A percentile compares a stretch with the other conserved stretches of the same genome.
Evolutionary conservation across 2,888 invertebrate genomes (phyloP).

Genomic region (Homarus gammarus): DNA sequence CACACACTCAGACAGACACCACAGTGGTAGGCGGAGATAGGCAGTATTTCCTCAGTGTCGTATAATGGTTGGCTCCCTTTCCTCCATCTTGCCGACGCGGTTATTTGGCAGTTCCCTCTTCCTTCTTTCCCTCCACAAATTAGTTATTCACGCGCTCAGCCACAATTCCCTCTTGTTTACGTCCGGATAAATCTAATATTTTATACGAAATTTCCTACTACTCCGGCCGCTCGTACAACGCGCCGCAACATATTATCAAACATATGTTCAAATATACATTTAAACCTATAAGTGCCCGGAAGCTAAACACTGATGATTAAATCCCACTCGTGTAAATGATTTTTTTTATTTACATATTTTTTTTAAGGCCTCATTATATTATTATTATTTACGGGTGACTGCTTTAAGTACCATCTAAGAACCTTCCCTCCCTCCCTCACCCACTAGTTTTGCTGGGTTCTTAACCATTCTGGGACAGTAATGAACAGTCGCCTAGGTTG

Average conservation of each 20-base stretch:
- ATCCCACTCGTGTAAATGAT: no score
- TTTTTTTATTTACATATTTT: background rate
- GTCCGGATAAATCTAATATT: background rate
- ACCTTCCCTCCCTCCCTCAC: background rate
- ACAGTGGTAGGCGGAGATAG: no score
- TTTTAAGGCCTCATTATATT: background rate
- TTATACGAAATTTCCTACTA: background rate
- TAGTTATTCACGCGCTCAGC: background rate
- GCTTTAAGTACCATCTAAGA: background rate
- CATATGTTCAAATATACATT: background rate
- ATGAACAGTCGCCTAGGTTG: constrained; percentile 53
- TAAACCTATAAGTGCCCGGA: background rate
- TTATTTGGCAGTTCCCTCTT: background rate
- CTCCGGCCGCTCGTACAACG: background rate
- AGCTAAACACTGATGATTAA: background rate
- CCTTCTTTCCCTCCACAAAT: background rate
- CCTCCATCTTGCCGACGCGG: no score
- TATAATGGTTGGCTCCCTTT: no score
- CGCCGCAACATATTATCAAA: background rate
- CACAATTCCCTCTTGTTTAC: background rate
- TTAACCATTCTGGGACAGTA: constrained; percentile 46
- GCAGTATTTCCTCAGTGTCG: no score
- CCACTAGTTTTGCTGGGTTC: constrained; percentile 34
- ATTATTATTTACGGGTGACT: background rate
- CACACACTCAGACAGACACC: no score